phyloP scores from a whole-genome alignment of 2,888 invertebrate genomes.

The Plebejus anna region DNA sequence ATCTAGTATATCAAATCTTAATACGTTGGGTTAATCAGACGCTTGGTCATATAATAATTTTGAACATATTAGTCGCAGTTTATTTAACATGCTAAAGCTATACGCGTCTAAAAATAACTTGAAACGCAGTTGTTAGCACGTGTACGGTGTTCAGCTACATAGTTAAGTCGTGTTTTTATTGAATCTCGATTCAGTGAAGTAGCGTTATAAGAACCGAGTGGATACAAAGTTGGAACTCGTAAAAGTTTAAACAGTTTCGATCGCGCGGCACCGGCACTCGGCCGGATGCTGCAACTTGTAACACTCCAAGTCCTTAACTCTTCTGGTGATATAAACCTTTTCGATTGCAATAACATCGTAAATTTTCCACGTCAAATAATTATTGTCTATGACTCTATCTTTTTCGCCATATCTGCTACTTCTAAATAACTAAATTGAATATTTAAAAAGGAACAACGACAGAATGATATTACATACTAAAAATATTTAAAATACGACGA shows the following conservation, averaged over 20 bases:
- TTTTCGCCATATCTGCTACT: too few relatives aligned
- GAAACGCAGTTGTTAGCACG: background rate
- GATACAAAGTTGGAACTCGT: background rate
- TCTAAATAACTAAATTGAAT: background rate
- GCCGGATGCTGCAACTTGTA: background rate
- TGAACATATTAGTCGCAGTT: background rate
- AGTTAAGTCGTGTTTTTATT: slow-evolving; percentile 3
- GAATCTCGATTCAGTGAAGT: background rate
- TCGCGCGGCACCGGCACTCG: background rate
- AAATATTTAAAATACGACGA: background rate
- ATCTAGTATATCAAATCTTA: background rate
- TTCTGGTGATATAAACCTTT: background rate
- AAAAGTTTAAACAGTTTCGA: slow-evolving; percentile 16
- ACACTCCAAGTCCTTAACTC: background rate
- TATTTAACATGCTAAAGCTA: background rate
- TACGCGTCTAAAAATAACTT: background rate
- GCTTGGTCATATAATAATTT: background rate
- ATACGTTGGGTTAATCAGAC: background rate
- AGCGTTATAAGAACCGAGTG: background rate
- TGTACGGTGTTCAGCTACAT: background rate
- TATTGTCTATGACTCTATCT: too few relatives aligned
- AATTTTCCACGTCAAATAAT: too few relatives aligned
- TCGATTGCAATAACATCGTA: background rate
- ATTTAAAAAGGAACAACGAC: background rate
- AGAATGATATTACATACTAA: background rate